Evolutionary conservation across 37 sponge, comb jelly and placozoan species (phyloP).

Genomic region (Ianthella basta): DNA sequence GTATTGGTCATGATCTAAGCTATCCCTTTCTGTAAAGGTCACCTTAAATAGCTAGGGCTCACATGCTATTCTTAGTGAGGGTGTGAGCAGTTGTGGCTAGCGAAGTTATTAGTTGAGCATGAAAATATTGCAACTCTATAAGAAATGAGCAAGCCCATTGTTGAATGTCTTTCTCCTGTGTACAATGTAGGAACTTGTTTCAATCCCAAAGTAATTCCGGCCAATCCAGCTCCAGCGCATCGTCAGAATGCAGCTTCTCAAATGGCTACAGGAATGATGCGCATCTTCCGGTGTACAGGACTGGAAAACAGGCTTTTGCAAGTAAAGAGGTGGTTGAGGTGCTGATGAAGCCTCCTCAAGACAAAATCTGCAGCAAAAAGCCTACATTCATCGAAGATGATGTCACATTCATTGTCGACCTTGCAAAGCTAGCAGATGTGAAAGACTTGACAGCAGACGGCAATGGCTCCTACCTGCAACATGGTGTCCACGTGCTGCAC

Average conservation of each 20-base stretch:
- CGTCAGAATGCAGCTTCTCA: not conserved
- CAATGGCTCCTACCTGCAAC: slow-evolving; percentile 13
- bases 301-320: not conserved
- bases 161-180: too few relatives aligned
- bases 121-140: too few relatives aligned
- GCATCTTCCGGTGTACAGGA: not conserved
- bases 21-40: too few relatives aligned
- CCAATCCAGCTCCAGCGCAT: not conserved
- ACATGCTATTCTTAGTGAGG: too few relatives aligned
- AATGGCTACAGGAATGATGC: not conserved
- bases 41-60: too few relatives aligned
- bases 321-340: not conserved
- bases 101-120: too few relatives aligned
- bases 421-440: not conserved
- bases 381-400: not conserved
- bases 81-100: too few relatives aligned
- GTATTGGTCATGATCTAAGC: too few relatives aligned
- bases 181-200: not conserved
- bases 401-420: slow-evolving; percentile 17
- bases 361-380: slow-evolving; percentile 10
- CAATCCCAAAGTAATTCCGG: not conserved
- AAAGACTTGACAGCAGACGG: not conserved
- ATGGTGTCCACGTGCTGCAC: not conserved
- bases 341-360: not conserved
- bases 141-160: too few relatives aligned